A percentile compares a stretch with the other conserved stretches of the same genome.
Conservation (phyloP, 2,888 invertebrate species). For the Polyommatus iphigenia region DNA sequence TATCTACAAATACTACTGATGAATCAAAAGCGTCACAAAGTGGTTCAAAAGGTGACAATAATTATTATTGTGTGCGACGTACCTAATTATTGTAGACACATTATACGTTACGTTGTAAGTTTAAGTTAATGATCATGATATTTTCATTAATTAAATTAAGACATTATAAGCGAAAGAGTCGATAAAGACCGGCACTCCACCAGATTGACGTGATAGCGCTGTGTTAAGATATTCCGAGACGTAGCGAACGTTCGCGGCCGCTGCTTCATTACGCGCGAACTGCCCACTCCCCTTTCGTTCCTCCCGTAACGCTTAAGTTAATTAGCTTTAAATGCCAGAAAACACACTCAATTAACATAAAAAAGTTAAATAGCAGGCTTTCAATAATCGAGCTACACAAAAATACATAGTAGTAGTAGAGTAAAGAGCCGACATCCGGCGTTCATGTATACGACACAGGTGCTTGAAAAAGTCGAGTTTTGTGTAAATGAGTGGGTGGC, state of each 20-base stretch:
- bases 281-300: conserved; percentile 53
- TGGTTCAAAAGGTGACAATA: too few species aligned
- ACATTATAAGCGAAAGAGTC: conserved; percentile 35
- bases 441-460: conserved; percentile 59
- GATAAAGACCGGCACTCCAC: conserved; percentile 43
- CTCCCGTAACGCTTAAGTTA: conserved; percentile 44
- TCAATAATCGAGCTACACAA: conserved; percentile 23
- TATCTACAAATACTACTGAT: too few species aligned
- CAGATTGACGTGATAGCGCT: conserved; percentile 55
- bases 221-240: conserved; percentile 69
- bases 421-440: conserved; percentile 57
- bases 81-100: too few species aligned
- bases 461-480: conserved; percentile 76
- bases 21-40: too few species aligned
- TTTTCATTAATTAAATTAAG: not conserved
- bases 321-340: conserved; percentile 34
- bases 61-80: too few species aligned
- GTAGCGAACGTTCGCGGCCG: conserved; percentile 58
- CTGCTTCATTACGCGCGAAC: conserved; percentile 63
- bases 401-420: conserved; percentile 40
- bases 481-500: conserved; percentile 75
- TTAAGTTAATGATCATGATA: too few species aligned
- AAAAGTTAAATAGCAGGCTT: not conserved
- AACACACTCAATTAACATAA: conserved; percentile 9
- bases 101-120: too few species aligned